These are phyloP conservation scores for Lucifuga dentata DNA, from an alignment of 2,113 vertebrate genomes.

Conservation along the genomic window DNA sequence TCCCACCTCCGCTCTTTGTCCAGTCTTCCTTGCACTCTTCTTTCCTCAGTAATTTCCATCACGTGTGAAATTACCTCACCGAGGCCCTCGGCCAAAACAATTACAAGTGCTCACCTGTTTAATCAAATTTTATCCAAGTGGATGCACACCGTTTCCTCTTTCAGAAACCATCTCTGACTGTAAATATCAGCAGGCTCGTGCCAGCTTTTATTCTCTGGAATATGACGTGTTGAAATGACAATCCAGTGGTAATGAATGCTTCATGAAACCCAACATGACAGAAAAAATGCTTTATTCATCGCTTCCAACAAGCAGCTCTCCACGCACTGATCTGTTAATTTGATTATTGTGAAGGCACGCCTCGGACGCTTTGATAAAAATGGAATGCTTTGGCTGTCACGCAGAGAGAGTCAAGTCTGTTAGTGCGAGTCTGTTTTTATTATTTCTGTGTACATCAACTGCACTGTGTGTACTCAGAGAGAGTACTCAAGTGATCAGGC, in stretches of 20 bases:
- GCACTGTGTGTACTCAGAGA: too few species aligned
- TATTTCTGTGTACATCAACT: background rate
- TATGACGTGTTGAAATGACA: conserved; percentile 35
- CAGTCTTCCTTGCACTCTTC: conserved; percentile 17
- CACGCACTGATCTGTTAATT: background rate
- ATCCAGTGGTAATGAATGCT: conserved; percentile 37
- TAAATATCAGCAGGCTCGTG: conserved; percentile 36
- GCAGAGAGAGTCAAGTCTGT: too few species aligned
- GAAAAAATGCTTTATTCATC: conserved; percentile 12
- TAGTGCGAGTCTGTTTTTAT: background rate
- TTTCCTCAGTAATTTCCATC: conserved; percentile 42
- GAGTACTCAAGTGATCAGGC: too few species aligned
- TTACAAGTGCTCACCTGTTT: conserved; percentile 70
- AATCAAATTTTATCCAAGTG: conserved; percentile 67
- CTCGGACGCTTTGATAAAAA: background rate
- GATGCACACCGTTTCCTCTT: conserved; percentile 39
- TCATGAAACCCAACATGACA: conserved; percentile 39
- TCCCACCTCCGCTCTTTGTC: background rate
- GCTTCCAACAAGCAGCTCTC: conserved; percentile 19
- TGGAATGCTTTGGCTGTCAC: background rate
- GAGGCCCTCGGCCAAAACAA: conserved; percentile 47
- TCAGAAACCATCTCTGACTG: conserved; percentile 34
- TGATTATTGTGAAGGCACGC: background rate
- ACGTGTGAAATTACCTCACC: conserved; percentile 68
- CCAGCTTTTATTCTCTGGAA: conserved; percentile 2